phyloP scores from a whole-genome alignment of 2,888 invertebrate genomes.

The Pheosia tremula region DNA sequence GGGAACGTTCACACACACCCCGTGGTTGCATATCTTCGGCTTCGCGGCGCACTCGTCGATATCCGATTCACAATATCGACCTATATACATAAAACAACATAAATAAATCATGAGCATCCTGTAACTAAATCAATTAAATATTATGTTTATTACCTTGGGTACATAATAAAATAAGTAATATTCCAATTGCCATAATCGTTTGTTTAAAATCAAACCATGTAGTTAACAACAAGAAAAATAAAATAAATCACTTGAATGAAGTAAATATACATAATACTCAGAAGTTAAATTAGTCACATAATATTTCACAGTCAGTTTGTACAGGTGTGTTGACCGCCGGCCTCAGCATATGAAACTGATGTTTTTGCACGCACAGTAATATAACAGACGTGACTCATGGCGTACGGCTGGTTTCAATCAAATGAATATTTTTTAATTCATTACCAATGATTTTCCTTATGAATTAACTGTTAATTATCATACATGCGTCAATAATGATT shows the following conservation, averaged over 20 bases:
- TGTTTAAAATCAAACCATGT: constrained; percentile 13
- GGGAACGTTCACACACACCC: constrained; percentile 90
- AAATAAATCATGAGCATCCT: constrained; percentile 6
- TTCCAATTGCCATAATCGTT: constrained; percentile 29
- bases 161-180: constrained; percentile 31
- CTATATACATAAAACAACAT: constrained; percentile 51
- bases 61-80: constrained; percentile 86
- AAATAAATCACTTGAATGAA: constrained; percentile 18
- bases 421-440: not conserved
- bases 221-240: constrained; percentile 11
- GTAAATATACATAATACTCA: constrained; percentile 31
- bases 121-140: constrained; percentile 9
- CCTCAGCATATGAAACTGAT: constrained; percentile 22
- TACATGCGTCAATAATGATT: constrained; percentile 9
- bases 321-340: constrained; percentile 55
- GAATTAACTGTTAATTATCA: constrained; percentile 5
- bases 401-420: not conserved
- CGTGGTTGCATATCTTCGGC: constrained; percentile 89
- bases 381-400: constrained; percentile 4
- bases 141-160: constrained; percentile 40
- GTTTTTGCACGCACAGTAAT: constrained; percentile 8
- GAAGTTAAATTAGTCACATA: constrained; percentile 44
- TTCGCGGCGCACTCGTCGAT: constrained; percentile 89
- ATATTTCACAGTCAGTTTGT: constrained; percentile 51
- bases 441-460: constrained; percentile 1